Percentiles rank a stretch among this genome's conserved stretches.
Evolutionary conservation across 2,113 vertebrate species (phyloP).

Genomic region (Fulmarus glacialis): DNA sequence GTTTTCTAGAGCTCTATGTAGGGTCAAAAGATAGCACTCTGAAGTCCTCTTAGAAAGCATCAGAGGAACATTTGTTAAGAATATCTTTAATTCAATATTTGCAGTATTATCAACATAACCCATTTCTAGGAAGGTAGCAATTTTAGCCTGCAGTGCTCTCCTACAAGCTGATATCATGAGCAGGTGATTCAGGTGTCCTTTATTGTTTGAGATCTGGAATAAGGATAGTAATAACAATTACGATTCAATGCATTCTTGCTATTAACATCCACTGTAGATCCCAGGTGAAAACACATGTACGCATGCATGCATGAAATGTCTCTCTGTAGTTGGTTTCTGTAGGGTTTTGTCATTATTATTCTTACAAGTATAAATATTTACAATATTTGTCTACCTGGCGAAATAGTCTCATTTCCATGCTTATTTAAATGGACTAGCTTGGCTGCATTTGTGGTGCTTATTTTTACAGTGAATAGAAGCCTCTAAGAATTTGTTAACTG

Average conservation of each 20-base stretch:
- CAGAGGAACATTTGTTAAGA: not conserved
- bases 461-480: slow-evolving; percentile 25
- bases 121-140: not conserved
- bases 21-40: not conserved
- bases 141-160: not conserved
- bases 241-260: not conserved
- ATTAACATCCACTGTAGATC: not conserved
- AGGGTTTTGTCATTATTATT: not conserved
- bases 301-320: not conserved
- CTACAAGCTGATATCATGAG: not conserved
- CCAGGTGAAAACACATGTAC: not conserved
- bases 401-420: slow-evolving; percentile 48
- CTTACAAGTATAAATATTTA: slow-evolving; percentile 46
- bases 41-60: not conserved
- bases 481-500: slow-evolving; percentile 45
- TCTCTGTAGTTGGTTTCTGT: not conserved
- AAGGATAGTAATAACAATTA: not conserved
- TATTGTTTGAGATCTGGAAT: not conserved
- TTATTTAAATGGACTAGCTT: slow-evolving; percentile 38
- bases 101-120: not conserved
- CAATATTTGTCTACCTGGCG: not conserved
- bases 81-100: not conserved
- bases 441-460: not conserved
- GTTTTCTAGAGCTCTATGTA: not conserved
- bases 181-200: not conserved